A percentile compares a stretch with the other conserved stretches of the same genome.
Evolutionary conservation across 2,797 vertebrate species (phyloP).

Genomic region (Okamejei kenojei): DNA sequence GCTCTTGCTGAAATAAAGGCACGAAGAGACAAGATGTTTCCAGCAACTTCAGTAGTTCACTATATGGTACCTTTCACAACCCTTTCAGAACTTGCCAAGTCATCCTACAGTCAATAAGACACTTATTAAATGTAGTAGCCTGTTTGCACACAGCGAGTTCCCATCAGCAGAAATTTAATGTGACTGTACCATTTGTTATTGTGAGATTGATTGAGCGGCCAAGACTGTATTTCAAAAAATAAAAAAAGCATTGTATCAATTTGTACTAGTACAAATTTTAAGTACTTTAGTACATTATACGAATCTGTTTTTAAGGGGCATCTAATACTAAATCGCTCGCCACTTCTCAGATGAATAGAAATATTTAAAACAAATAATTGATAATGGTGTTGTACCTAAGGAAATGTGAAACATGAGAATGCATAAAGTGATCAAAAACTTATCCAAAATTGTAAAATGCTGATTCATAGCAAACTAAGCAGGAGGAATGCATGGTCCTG

Average conservation of each 20-base stretch:
- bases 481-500: background rate
- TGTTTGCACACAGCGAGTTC: too few species aligned
- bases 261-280: background rate
- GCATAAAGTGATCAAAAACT: background rate
- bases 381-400: background rate
- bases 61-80: too few species aligned
- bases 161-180: too few species aligned
- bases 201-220: too few species aligned
- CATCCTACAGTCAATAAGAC: too few species aligned
- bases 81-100: too few species aligned
- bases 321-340: background rate
- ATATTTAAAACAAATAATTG: background rate
- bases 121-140: too few species aligned
- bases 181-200: too few species aligned
- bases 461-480: background rate
- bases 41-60: background rate
- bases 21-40: background rate
- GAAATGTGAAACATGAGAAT: background rate
- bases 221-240: background rate
- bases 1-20: background rate
- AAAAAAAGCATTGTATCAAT: background rate
- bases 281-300: background rate
- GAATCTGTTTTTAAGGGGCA: background rate
- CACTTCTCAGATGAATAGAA: background rate
- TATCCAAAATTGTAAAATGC: background rate